phyloP scores from a whole-genome alignment of 2,113 vertebrate genomes.

The Crotalus viridis region DNA sequence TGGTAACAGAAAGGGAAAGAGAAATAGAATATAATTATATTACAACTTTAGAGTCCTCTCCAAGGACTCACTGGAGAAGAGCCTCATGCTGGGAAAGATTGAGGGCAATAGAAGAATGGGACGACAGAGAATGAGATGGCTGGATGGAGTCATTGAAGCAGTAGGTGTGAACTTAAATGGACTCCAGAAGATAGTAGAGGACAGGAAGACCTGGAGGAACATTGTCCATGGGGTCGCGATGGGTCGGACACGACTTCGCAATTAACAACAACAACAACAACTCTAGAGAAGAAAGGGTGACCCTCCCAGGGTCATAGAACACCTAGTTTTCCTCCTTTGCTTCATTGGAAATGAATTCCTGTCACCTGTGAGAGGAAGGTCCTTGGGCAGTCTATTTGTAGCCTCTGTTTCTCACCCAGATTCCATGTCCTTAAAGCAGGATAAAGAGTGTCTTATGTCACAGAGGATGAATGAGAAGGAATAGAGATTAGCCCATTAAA shows the following conservation, averaged over 20 bases:
- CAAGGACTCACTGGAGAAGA: too few species aligned
- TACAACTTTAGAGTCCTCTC: neutral
- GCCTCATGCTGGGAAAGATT: too few species aligned
- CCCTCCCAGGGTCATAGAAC: neutral
- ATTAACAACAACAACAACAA: too few species aligned
- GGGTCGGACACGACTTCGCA: too few species aligned
- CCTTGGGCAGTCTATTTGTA: neutral
- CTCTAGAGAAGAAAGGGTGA: neutral
- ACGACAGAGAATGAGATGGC: too few species aligned
- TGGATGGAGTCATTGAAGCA: too few species aligned
- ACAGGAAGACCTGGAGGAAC: too few species aligned
- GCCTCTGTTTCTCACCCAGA: neutral
- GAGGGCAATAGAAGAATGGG: too few species aligned
- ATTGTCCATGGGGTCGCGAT: too few species aligned
- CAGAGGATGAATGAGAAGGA: neutral
- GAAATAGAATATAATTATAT: neutral
- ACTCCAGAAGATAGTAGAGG: too few species aligned
- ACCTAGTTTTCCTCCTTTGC: neutral
- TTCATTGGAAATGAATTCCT: neutral
- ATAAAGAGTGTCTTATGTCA: neutral
- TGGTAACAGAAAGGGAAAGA: neutral
- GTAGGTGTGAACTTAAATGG: too few species aligned
- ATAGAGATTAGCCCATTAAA: neutral
- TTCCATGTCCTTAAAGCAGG: neutral
- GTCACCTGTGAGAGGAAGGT: neutral